phyloP scores from a whole-genome alignment of 2,888 invertebrate species.

The Lepeophtheirus nordmannii region DNA sequence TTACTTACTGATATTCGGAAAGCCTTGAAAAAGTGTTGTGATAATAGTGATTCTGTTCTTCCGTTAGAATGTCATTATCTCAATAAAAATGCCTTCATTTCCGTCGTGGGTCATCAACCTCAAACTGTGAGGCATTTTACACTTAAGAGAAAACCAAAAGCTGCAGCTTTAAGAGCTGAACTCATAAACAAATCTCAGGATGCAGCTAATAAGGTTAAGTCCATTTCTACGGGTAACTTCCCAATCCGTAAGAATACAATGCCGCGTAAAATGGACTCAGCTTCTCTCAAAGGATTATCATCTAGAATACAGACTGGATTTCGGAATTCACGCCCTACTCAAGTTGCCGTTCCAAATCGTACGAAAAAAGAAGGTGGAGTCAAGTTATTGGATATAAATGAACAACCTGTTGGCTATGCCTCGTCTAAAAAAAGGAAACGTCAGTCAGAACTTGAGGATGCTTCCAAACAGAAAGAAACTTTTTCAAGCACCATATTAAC shows the following conservation, averaged over 20 bases:
- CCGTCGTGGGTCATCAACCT: slow-evolving; percentile 49
- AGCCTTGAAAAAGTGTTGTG: slow-evolving; percentile 58
- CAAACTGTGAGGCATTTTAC: slow-evolving; percentile 76
- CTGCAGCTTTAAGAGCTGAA: slow-evolving; percentile 73
- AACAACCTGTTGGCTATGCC: slow-evolving; percentile 69
- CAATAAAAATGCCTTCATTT: slow-evolving; percentile 75
- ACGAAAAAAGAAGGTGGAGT: slow-evolving; percentile 73
- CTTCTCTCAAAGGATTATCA: slow-evolving; percentile 80
- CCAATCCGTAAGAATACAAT: slow-evolving; percentile 70
- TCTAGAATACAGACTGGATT: slow-evolving; percentile 54
- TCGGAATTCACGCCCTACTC: slow-evolving; percentile 26
- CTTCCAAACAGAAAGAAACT: neutral
- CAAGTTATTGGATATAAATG: slow-evolving; percentile 80
- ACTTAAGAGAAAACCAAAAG: slow-evolving; percentile 82
- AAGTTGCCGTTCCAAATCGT: no score
- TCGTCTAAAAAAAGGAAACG: slow-evolving; percentile 74
- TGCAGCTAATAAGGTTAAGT: slow-evolving; percentile 65
- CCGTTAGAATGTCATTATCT: slow-evolving; percentile 91
- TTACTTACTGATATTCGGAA: slow-evolving; percentile 45
- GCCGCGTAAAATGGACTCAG: slow-evolving; percentile 90
- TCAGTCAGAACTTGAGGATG: slow-evolving; percentile 42
- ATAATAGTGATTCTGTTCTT: slow-evolving; percentile 50
- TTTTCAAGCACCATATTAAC: no score
- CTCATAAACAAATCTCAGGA: slow-evolving; percentile 78
- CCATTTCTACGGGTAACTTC: slow-evolving; percentile 70